Percentiles rank a stretch among this genome's conserved stretches.
Conservation (phyloP, 2,113 vertebrate species). For the Setophaga coronata region DNA sequence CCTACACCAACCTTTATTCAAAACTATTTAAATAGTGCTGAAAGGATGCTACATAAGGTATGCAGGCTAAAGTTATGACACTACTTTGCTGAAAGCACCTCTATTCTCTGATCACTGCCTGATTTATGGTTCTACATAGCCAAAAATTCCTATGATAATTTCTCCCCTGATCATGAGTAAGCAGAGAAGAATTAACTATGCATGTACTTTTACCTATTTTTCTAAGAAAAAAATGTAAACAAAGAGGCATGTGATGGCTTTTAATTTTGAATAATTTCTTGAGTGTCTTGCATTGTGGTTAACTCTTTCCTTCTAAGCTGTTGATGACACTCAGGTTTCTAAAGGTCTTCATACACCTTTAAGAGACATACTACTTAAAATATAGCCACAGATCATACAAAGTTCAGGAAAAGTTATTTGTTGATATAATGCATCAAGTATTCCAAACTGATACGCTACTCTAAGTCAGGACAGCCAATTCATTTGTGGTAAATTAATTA, state of each 20-base stretch:
- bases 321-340: neutral
- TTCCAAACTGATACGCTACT: neutral
- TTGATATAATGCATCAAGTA: neutral
- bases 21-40: neutral
- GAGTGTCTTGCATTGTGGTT: neutral
- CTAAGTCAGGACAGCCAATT: neutral
- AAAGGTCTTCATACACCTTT: neutral
- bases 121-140: neutral
- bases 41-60: neutral
- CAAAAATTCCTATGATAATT: neutral
- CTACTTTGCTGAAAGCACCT: neutral
- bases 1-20: neutral
- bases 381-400: neutral
- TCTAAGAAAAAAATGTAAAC: neutral
- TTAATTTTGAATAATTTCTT: neutral
- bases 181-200: neutral
- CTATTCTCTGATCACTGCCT: neutral
- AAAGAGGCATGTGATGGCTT: neutral
- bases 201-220: neutral
- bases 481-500: neutral
- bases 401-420: neutral
- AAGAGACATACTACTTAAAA: neutral
- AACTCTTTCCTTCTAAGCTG: neutral
- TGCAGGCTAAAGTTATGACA: neutral
- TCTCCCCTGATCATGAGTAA: fast-evolving